These are phyloP conservation scores for Thymallus thymallus DNA, from an alignment of 2,113 vertebrate genomes.

Conservation along the genomic window DNA sequence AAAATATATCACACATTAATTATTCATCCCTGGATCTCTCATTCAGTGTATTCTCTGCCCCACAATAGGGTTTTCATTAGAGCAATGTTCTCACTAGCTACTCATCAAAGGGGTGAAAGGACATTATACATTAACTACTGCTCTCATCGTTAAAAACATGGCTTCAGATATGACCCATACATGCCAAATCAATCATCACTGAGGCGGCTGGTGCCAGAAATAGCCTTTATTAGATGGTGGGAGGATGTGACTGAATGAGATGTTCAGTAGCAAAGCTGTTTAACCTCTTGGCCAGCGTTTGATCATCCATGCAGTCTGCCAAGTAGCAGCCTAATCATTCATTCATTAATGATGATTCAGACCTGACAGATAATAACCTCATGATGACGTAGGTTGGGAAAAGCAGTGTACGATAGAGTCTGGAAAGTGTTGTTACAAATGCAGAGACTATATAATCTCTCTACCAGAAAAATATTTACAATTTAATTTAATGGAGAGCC, in stretches of 20 bases:
- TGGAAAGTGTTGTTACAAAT: background rate
- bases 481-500: no score
- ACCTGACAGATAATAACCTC: background rate
- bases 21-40: slow-evolving; percentile 47
- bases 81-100: slow-evolving; percentile 1
- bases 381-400: background rate
- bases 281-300: background rate
- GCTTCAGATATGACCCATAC: background rate
- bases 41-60: slow-evolving; percentile 8
- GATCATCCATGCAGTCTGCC: slow-evolving; percentile 8
- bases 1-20: slow-evolving; percentile 49
- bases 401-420: slow-evolving; percentile 2
- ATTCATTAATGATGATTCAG: slow-evolving; percentile 15
- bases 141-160: slow-evolving; percentile 18
- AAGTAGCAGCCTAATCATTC: background rate
- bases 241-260: background rate
- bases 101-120: background rate
- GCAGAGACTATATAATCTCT: background rate
- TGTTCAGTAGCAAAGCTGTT: background rate
- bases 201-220: background rate
- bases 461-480: no score
- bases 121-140: background rate
- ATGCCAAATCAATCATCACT: background rate
- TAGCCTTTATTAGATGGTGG: slow-evolving; percentile 3
- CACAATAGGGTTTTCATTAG: slow-evolving; percentile 50